These are phyloP conservation scores for Ochropacha duplaris DNA, from an alignment of 2,888 invertebrate species.

Conservation along the genomic window DNA sequence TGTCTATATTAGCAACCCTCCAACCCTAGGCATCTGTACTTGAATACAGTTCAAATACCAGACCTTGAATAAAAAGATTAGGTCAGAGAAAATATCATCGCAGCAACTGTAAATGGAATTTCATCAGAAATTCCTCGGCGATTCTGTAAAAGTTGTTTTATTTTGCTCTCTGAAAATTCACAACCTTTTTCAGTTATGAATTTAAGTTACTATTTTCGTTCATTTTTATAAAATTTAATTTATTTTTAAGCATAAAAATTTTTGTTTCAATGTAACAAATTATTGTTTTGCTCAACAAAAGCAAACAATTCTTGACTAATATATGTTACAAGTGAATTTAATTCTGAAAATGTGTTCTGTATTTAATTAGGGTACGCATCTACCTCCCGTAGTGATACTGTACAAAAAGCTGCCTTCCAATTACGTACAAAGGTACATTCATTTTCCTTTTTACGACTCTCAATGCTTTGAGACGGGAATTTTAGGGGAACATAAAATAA, in stretches of 20 bases:
- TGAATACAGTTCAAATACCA: neutral
- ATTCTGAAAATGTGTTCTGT: neutral
- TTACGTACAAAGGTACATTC: slow-evolving; percentile 22
- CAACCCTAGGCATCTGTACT: neutral
- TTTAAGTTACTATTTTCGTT: neutral
- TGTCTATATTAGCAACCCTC: neutral
- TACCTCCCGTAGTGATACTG: neutral
- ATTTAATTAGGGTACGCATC: neutral
- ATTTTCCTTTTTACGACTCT: slow-evolving; percentile 39
- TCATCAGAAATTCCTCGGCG: neutral
- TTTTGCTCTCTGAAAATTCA: neutral
- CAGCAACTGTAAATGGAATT: neutral
- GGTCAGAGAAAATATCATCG: neutral
- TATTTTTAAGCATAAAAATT: too few relatives aligned
- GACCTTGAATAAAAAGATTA: neutral
- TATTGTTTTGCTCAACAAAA: neutral
- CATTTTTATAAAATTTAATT: neutral
- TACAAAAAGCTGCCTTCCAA: slow-evolving; percentile 8
- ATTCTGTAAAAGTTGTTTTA: neutral
- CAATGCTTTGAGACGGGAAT: slow-evolving; percentile 38
- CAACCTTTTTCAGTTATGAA: too few relatives aligned
- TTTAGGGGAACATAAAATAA: slow-evolving; percentile 41
- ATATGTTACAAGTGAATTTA: neutral
- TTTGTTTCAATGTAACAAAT: neutral
- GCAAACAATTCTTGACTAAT: neutral